Evolutionary conservation across 2,113 vertebrate genomes (phyloP).

Genomic region (Antennarius striatus): DNA sequence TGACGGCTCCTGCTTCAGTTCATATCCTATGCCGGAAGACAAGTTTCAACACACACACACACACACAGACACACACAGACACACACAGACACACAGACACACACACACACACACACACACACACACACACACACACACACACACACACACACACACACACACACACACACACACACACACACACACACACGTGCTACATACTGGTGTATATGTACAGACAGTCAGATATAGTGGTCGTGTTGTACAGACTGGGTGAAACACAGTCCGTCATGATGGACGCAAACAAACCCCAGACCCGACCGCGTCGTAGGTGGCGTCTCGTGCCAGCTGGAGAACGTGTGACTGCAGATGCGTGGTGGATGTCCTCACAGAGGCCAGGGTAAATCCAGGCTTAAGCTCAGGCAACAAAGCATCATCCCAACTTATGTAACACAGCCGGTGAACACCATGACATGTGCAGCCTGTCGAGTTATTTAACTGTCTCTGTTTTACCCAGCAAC

Average conservation of each 20-base stretch:
- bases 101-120: too few relatives aligned
- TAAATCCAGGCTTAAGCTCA: constrained; percentile 48
- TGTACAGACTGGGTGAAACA: too few relatives aligned
- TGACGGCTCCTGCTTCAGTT: constrained; percentile 19
- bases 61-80: too few relatives aligned
- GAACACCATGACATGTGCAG: constrained; percentile 21
- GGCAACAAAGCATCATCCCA: constrained; percentile 46
- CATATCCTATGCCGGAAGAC: not conserved
- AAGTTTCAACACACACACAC: too few relatives aligned
- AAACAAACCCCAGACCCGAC: constrained; percentile 10
- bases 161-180: too few relatives aligned
- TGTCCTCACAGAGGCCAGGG: constrained; percentile 26
- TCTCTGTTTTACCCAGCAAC: constrained; percentile 16
- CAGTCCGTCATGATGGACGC: not conserved
- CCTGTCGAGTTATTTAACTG: constrained; percentile 27
- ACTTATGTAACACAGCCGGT: constrained; percentile 51
- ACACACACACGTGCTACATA: too few relatives aligned
- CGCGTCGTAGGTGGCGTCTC: constrained; percentile 15
- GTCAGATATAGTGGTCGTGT: too few relatives aligned
- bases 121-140: too few relatives aligned
- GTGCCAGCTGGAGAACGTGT: constrained; percentile 35
- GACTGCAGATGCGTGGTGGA: constrained; percentile 11
- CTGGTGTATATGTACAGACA: too few relatives aligned
- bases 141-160: too few relatives aligned
- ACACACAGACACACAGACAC: too few relatives aligned